A percentile compares a stretch with the other conserved stretches of the same genome.
Conservation (phyloP, 2,113 vertebrate species). For the Salvelinus fontinalis region DNA sequence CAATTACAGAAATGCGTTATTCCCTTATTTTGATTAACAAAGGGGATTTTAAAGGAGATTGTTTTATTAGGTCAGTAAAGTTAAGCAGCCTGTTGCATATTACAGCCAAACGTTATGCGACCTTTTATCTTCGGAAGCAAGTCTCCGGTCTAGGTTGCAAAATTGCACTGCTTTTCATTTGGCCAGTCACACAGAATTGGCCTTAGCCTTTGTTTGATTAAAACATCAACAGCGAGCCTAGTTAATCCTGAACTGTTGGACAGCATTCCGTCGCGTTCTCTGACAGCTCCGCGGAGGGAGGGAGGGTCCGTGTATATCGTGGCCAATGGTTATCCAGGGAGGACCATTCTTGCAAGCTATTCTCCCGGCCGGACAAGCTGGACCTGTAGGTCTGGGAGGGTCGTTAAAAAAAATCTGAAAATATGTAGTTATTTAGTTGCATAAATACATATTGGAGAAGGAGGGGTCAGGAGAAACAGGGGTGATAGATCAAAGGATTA, state of each 20-base stretch:
- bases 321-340: no score
- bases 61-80: neutral
- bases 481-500: neutral
- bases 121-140: neutral
- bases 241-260: slow-evolving; percentile 46
- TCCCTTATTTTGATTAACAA: no score
- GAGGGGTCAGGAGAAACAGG: neutral
- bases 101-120: neutral
- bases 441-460: slow-evolving; percentile 38
- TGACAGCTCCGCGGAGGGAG: slow-evolving; percentile 6
- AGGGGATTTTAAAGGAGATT: neutral
- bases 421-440: neutral
- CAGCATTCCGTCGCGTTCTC: slow-evolving; percentile 24
- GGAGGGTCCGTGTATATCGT: no score
- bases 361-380: neutral
- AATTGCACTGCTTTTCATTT: neutral
- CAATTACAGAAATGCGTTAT: no score
- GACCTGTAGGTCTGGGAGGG: no score
- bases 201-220: slow-evolving; percentile 47
- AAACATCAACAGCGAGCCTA: slow-evolving; percentile 21
- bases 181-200: slow-evolving; percentile 6
- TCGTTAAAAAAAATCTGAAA: neutral
- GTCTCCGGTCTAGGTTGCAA: slow-evolving; percentile 20
- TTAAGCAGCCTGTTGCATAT: neutral
- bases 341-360: neutral